These are phyloP conservation scores for Protomyctophum bolini DNA, from an alignment of 2,113 vertebrate genomes.

Conservation along the genomic window DNA sequence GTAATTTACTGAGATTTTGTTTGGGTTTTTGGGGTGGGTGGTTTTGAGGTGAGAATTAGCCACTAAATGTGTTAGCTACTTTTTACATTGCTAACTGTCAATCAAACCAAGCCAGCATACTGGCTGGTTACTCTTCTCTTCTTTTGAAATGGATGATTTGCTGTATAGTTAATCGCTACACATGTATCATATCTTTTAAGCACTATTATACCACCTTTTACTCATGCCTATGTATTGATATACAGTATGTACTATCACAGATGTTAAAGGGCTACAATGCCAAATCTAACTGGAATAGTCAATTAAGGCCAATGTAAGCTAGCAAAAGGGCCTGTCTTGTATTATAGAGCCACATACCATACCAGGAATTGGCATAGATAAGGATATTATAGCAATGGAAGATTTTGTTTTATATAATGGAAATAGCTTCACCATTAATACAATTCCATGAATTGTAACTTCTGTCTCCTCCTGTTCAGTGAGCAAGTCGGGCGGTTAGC, in stretches of 20 bases:
- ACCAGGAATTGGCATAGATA: constrained; percentile 57
- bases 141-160: constrained; percentile 25
- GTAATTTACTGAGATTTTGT: constrained; percentile 47
- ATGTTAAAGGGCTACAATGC: constrained; percentile 77
- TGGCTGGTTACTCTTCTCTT: constrained; percentile 51
- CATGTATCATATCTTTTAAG: constrained; percentile 59
- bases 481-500: constrained; percentile 50
- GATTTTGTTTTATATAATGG: constrained; percentile 14
- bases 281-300: constrained; percentile 76
- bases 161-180: constrained; percentile 69
- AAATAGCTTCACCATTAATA: constrained; percentile 56
- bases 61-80: constrained; percentile 72
- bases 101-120: constrained; percentile 61
- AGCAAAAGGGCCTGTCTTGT: constrained; percentile 48
- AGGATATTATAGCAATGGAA: constrained; percentile 55
- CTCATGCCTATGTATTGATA: constrained; percentile 59
- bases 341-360: constrained; percentile 66
- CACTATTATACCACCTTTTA: constrained; percentile 73
- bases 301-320: constrained; percentile 53
- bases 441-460: constrained; percentile 77
- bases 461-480: constrained; percentile 49
- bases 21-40: constrained; percentile 48
- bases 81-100: constrained; percentile 70
- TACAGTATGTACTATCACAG: constrained; percentile 55
- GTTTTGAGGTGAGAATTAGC: constrained; percentile 70